Evolutionary conservation across 2,888 invertebrate genomes (phyloP), one percentile per base, ranked within the genome.

Genomic region (Rutpela maculata): DNA sequence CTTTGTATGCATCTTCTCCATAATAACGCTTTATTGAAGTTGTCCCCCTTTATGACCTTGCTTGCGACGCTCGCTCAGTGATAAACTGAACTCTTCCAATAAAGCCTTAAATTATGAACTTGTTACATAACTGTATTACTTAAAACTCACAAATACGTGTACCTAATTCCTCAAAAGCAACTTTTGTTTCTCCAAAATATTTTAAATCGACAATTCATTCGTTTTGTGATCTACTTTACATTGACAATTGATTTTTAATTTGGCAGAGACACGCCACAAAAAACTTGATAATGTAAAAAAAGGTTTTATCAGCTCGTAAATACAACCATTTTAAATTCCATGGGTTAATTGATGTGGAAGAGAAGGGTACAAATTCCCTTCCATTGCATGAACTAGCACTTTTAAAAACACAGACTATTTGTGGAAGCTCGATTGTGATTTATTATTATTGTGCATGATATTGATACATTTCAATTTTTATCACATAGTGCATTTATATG

Each of bases 401-500:
- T 43, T 43, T 43, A 12, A 43, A 43, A 43, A 15, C 43, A 15
- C 38, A 38, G 10, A 26, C 0, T 35, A 35, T 35, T 35, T 35
- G 7, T 35, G 31, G 26, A 9, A 35, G 31, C 6, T 15, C 7
- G 43, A 43, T 56, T 56, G 56, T 56, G 17, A 56, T 56, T 18
- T 56, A 56, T 56, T 56, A 18, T 56, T 18, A 56, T 56, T 56
- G 18, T 2, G 26, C 60, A 22, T 26, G 60, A 12, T 22, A 22
- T 15, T 43, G 60, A 22, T 60, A 60, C 60, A 43, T 43, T 43
- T 60, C 22, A 60, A 22, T 9, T 22, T 60, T 9, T 60, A 60
- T 60, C 19, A 19, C 22, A 15, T 60, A 22, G 38, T 38, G 38
- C 38, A 38, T 63, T 63, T 38, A 38, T 38, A 38, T 63, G 63